phyloP scores from a whole-genome alignment of 2,797 vertebrate species.

The Spatula versicolor region DNA sequence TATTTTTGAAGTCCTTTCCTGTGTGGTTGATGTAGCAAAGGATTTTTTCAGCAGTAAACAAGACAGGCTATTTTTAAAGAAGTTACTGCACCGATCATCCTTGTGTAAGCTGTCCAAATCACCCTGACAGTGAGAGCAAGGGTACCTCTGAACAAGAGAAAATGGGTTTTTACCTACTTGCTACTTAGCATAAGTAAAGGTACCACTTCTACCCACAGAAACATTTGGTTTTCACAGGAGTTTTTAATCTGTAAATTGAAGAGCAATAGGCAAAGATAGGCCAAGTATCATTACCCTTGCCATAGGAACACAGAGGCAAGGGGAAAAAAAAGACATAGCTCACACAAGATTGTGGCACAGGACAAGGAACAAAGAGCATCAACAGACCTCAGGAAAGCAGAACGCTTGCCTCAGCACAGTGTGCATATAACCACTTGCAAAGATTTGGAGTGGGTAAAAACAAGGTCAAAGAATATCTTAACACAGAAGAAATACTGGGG shows the following conservation, averaged over 20 bases:
- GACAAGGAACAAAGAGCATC: not conserved
- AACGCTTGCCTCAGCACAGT: not conserved
- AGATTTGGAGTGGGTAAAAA: not conserved
- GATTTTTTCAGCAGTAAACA: conserved; percentile 14
- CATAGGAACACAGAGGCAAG: not conserved
- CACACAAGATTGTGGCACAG: not conserved
- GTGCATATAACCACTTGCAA: not conserved
- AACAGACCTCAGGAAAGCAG: not conserved
- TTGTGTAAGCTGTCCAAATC: not conserved
- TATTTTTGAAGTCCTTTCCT: not conserved
- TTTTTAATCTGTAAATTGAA: not conserved
- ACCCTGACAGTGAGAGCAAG: not conserved
- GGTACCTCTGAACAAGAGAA: not conserved
- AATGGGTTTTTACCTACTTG: not conserved
- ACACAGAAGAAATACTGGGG: not conserved
- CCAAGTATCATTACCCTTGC: not conserved
- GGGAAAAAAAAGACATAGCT: not conserved
- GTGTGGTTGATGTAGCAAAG: not conserved
- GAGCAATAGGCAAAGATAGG: not conserved
- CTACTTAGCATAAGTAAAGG: not conserved
- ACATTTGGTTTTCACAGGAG: not conserved
- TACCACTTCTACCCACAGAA: not conserved
- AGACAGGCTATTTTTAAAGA: not conserved
- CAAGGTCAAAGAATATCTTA: not conserved
- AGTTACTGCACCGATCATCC: not conserved